These are phyloP conservation scores for Nyctibius bracteatus DNA, from an alignment of 2,113 vertebrate genomes.

Conservation along the genomic window DNA sequence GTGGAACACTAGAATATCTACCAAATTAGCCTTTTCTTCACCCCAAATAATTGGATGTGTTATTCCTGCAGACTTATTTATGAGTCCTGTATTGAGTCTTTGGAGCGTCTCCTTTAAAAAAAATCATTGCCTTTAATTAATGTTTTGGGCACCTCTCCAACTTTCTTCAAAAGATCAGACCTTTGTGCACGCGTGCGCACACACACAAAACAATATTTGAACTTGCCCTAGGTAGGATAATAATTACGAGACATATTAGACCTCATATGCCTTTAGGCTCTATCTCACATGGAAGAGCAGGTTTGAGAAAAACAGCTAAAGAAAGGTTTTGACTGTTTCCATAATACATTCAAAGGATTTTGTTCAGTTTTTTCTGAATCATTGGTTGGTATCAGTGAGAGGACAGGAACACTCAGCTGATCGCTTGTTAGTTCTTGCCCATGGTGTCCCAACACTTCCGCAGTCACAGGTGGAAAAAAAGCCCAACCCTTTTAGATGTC, in stretches of 20 bases:
- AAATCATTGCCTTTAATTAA: background rate
- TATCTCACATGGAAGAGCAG: background rate
- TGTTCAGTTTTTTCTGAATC: background rate
- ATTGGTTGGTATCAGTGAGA: background rate
- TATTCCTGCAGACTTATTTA: background rate
- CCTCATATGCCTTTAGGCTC: background rate
- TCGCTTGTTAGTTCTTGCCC: background rate
- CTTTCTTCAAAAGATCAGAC: background rate
- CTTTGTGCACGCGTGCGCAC: background rate
- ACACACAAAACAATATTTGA: background rate
- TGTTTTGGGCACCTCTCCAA: background rate
- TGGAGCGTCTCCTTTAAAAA: background rate
- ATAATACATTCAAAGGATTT: background rate
- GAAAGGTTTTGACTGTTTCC: background rate
- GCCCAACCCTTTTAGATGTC: background rate
- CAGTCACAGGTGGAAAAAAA: background rate
- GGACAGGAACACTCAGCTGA: background rate
- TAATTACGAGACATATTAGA: background rate
- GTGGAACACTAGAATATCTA: background rate
- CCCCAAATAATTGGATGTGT: background rate
- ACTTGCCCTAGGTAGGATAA: background rate
- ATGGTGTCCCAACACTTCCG: background rate
- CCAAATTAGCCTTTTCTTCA: background rate
- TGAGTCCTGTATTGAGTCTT: background rate
- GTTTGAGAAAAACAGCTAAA: background rate